These are phyloP conservation scores for Rhynchopsitta pachyrhyncha DNA, from an alignment of 2,113 vertebrate species.

Conservation along the genomic window DNA sequence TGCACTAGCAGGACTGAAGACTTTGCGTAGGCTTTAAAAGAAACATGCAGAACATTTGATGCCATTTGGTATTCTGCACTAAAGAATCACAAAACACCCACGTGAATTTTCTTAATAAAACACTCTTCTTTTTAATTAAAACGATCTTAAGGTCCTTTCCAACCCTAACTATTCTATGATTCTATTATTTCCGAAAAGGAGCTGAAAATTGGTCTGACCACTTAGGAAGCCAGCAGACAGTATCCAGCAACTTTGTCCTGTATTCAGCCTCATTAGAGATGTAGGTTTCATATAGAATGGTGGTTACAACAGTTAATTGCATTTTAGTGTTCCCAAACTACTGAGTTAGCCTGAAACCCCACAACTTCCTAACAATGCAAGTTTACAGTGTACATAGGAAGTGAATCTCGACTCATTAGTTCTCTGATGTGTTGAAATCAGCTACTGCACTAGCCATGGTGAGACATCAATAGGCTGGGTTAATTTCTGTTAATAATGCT, in stretches of 20 bases:
- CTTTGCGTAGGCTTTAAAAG: neutral
- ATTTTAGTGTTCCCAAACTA: neutral
- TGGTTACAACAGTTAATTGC: neutral
- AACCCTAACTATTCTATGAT: too few relatives aligned
- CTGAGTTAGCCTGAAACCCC: neutral
- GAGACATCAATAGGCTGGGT: neutral
- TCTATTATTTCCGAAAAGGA: neutral
- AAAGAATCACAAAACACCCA: neutral
- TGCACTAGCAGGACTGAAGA: neutral
- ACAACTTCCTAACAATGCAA: neutral
- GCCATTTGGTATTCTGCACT: conserved; percentile 22
- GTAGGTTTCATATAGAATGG: neutral
- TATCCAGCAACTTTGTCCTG: neutral
- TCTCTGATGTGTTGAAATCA: neutral
- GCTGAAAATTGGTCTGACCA: neutral
- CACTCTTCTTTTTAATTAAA: neutral
- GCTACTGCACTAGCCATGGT: neutral
- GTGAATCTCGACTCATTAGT: neutral
- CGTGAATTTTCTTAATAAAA: neutral
- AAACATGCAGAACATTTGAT: neutral
- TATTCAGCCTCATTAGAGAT: neutral
- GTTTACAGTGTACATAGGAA: neutral
- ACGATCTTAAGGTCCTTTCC: neutral
- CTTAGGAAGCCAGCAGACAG: neutral
- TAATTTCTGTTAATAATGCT: neutral